Evolutionary conservation across 2,888 invertebrate genomes (phyloP).

Genomic region (Cataglyphis albicans): DNA sequence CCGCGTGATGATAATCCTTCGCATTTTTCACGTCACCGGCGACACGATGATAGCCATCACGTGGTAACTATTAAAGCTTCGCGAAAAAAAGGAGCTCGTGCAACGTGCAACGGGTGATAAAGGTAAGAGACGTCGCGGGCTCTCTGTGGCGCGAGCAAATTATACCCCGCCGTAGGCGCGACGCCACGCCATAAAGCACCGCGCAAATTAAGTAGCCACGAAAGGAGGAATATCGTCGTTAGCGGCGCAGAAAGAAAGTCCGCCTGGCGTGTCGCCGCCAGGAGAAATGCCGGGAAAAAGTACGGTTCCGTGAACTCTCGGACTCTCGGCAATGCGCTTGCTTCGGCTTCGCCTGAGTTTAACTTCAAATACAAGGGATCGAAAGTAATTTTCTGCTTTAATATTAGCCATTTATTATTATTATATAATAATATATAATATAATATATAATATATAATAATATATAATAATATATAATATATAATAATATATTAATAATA

Average conservation of each 20-base stretch:
- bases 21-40: constrained; percentile 71
- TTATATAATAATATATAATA: too few species aligned
- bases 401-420: background rate
- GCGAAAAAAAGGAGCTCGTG: constrained; percentile 52
- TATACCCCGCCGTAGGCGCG: constrained; percentile 65
- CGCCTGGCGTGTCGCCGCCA: constrained; percentile 27
- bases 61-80: constrained; percentile 70
- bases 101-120: constrained; percentile 7
- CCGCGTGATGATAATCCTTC: constrained; percentile 68
- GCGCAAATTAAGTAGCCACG: constrained; percentile 73
- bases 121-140: constrained; percentile 10
- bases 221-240: constrained; percentile 60
- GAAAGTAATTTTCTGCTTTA: background rate
- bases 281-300: constrained; percentile 34
- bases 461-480: too few species aligned
- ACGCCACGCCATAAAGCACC: constrained; percentile 69
- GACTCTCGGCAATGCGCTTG: background rate
- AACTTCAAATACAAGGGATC: background rate
- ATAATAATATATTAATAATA: too few species aligned
- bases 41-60: constrained; percentile 69
- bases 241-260: constrained; percentile 57
- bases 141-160: constrained; percentile 62
- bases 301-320: constrained; percentile 10
- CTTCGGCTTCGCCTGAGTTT: background rate
- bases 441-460: too few species aligned